These are phyloP conservation scores for Drosophila longiperda DNA, from an alignment of 2,888 invertebrate genomes.

Conservation along the genomic window DNA sequence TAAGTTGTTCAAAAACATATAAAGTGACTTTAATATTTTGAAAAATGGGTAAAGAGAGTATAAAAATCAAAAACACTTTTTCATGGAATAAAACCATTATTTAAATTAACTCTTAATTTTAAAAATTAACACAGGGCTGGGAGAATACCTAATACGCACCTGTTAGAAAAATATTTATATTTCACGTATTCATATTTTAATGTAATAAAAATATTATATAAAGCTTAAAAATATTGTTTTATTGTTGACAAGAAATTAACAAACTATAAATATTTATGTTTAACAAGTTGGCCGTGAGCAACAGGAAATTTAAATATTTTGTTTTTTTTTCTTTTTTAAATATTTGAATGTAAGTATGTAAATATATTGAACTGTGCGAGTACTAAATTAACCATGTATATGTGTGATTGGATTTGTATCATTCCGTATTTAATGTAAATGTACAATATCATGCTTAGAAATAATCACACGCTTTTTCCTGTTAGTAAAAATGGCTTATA, in stretches of 20 bases:
- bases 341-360: conserved; percentile 7
- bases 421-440: conserved; percentile 5
- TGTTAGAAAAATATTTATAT: not conserved
- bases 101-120: not conserved
- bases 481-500: conserved; percentile 7
- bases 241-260: conserved; percentile 13
- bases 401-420: conserved; percentile 2
- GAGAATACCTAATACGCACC: not conserved
- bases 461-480: conserved; percentile 7
- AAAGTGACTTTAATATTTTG: not conserved
- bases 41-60: not conserved
- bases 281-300: conserved; percentile 16
- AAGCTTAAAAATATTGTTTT: conserved; percentile 23
- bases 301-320: conserved; percentile 3
- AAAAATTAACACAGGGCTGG: not conserved
- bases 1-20: not conserved
- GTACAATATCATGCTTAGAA: conserved; percentile 7
- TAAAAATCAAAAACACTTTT: not conserved
- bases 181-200: not conserved
- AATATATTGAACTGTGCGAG: conserved; percentile 15
- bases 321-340: not conserved
- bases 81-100: not conserved
- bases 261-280: conserved; percentile 3
- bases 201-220: not conserved
- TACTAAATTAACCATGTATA: conserved; percentile 5